Evolutionary conservation across 2,888 invertebrate genomes (phyloP), one percentile per base, ranked within the genome.

Genomic region (Trachelus troglodyta): DNA sequence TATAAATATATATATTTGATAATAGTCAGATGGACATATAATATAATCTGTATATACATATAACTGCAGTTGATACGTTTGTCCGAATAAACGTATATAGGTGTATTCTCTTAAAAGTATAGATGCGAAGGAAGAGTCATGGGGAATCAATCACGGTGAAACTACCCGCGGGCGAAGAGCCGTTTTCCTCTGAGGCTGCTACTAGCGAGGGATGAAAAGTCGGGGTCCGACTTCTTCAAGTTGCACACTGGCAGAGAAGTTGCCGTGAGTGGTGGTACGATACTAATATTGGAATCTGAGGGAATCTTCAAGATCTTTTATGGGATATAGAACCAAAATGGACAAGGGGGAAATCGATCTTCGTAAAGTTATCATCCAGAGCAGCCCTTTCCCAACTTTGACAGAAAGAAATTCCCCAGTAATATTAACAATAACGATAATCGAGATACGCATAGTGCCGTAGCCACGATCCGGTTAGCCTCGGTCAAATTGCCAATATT

Each of bases 401-500:
- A 34, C 74, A 56, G 34, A 30, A 69, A 37, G 75, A 73, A 75
- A 37, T 37, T 69, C 34, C 35, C 79, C 71, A 75, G 34, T 71
- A 71, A 71, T 34, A 11, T 12, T 71, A 76, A 83, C 82, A 82
- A 83, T 86, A 85, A 85, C 83, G 81, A 85, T 85, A 85, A 83
- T 81, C 82, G 82, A 81, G 84, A 85, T 85, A 85, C 82, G 82
- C 77, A 83, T 79, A 79, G 75, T 78, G 81, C 76, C 73, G 77
- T 78, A 76, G 83, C 83, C 79, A 83, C 85, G 84, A 87, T 87
- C 85, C 86, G 86, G 87, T 87, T 85, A 87, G 82, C 82, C 77
- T 77, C 76, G 79, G 79, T 82, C 85, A 86, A 86, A 89, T 88
- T 86, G 85, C 85, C 88, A 87, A 88, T 89, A 88, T 88, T 89